Evolutionary conservation across 2,113 vertebrate genomes (phyloP).

Genomic region (Festucalex cinctus): DNA sequence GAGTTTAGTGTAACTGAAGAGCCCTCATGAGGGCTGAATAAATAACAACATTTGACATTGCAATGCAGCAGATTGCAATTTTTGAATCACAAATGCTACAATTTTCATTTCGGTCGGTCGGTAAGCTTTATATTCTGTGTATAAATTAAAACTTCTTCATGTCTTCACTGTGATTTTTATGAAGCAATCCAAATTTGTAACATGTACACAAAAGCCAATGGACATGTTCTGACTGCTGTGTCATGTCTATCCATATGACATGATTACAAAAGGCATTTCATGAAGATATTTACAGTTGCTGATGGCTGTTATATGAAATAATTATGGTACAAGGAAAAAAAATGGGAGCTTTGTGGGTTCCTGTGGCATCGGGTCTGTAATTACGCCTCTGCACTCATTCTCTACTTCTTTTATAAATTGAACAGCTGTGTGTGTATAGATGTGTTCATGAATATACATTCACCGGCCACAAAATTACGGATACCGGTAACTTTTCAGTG

Average conservation of each 20-base stretch:
- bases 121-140: too few species aligned
- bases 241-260: not conserved
- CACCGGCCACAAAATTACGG: not conserved
- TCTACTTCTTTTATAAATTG: constrained; percentile 35
- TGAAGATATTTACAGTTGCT: constrained; percentile 29
- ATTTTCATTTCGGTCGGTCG: too few species aligned
- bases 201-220: not conserved
- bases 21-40: too few species aligned
- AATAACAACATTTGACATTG: too few species aligned
- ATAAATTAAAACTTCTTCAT: too few species aligned
- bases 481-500: not conserved
- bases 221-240: not conserved
- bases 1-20: too few species aligned
- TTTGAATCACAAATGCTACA: too few species aligned
- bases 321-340: constrained; percentile 20
- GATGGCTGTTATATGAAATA: constrained; percentile 34
- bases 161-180: not conserved
- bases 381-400: constrained; percentile 53
- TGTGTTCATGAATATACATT: constrained; percentile 2
- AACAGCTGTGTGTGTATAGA: constrained; percentile 9
- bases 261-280: not conserved
- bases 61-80: too few species aligned
- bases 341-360: constrained; percentile 14
- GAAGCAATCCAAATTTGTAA: not conserved
- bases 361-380: constrained; percentile 31